A percentile compares a stretch with the other conserved stretches of the same genome.
Conservation (phyloP, 2,113 vertebrate genomes). For the Salvelinus alpinus region DNA sequence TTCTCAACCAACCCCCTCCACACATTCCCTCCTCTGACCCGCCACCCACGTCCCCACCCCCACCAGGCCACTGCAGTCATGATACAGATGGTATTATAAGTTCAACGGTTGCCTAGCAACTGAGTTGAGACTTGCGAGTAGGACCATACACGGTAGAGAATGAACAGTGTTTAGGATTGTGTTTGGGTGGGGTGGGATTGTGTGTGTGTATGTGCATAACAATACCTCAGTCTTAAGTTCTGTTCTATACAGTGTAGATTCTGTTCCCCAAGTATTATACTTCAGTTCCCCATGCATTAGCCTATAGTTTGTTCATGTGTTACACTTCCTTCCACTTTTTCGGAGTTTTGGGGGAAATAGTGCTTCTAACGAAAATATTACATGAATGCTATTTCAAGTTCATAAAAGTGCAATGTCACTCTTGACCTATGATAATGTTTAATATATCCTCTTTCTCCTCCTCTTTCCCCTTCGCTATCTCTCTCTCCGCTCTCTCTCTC, state of each 20-base stretch:
- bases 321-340: no score
- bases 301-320: background rate
- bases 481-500: background rate
- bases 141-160: constrained; percentile 47
- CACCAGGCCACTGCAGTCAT: constrained; percentile 40
- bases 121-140: constrained; percentile 54
- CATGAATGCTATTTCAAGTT: no score
- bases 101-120: constrained; percentile 76
- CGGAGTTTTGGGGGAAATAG: no score
- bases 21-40: background rate
- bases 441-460: background rate
- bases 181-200: no score
- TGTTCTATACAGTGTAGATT: background rate
- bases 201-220: background rate
- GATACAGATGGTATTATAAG: constrained; percentile 56
- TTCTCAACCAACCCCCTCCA: background rate
- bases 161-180: constrained; percentile 50
- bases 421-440: no score
- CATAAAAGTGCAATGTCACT: no score
- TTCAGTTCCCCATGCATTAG: background rate
- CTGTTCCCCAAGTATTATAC: background rate
- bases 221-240: background rate
- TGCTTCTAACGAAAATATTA: no score
- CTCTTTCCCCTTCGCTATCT: no score
- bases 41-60: constrained; percentile 19